These are phyloP conservation scores for Tetramorium parvispinum DNA, from an alignment of 1,140 invertebrate genomes.

Conservation along the genomic window DNA sequence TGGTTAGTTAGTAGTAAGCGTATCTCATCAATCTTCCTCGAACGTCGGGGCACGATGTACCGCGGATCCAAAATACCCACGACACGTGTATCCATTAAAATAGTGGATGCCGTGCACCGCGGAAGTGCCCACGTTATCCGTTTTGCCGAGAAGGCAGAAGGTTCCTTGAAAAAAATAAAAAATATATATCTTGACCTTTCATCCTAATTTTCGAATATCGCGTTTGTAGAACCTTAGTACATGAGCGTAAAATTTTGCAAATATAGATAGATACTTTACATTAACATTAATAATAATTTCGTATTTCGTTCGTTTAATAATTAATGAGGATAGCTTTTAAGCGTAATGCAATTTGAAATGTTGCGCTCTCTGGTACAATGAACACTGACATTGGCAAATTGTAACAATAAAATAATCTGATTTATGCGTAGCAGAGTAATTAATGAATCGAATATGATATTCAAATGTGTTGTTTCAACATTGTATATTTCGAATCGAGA, in stretches of 20 bases:
- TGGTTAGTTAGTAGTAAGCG: conserved; percentile 79
- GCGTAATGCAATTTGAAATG: conserved; percentile 19
- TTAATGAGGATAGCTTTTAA: conserved; percentile 7
- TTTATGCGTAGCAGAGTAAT: conserved; percentile 17
- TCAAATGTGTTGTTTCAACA: not conserved
- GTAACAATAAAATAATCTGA: conserved; percentile 25
- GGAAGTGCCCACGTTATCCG: conserved; percentile 26
- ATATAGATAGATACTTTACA: not conserved
- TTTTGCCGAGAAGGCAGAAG: conserved; percentile 17
- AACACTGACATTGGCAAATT: not conserved
- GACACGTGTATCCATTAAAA: conserved; percentile 82
- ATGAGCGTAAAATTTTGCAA: not conserved
- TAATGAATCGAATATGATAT: conserved; percentile 25
- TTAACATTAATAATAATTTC: conserved; percentile 6
- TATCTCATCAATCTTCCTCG: conserved; percentile 84
- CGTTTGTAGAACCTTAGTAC: not conserved
- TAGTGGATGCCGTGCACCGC: conserved; percentile 51
- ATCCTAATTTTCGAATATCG: not conserved
- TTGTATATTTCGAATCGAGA: not conserved
- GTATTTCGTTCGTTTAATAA: not conserved
- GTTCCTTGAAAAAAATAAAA: not conserved
- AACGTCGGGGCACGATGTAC: conserved; percentile 75
- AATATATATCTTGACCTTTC: not conserved
- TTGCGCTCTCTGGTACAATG: not conserved
- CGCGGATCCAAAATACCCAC: conserved; percentile 78